phyloP scores from a whole-genome alignment of 2,888 invertebrate species.

The Drosophila neonasuta region DNA sequence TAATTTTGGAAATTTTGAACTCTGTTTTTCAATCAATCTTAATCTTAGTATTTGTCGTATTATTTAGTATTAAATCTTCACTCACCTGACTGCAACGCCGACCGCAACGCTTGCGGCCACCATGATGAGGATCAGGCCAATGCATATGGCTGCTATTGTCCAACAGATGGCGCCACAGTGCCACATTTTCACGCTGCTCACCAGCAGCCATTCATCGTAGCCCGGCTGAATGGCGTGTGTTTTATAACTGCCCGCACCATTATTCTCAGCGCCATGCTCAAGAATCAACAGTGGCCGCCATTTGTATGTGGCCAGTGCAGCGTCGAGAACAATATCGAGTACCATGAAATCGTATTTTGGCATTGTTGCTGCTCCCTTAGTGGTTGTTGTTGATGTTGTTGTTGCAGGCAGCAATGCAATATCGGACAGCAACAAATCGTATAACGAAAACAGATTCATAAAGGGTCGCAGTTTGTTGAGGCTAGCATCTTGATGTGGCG shows the following conservation, averaged over 20 bases:
- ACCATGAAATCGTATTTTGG: conserved; percentile 82
- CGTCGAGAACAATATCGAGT: conserved; percentile 78
- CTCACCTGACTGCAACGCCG: conserved; percentile 81
- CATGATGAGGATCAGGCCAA: conserved; percentile 77
- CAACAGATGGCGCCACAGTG: conserved; percentile 81
- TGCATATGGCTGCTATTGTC: conserved; percentile 79
- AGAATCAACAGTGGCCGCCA: conserved; percentile 82
- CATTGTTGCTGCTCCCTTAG: conserved; percentile 11
- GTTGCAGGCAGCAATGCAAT: conserved; percentile 25
- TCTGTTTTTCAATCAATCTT: not conserved
- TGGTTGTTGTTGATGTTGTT: conserved; percentile 5
- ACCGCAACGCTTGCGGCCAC: conserved; percentile 80
- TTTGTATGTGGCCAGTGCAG: conserved; percentile 54
- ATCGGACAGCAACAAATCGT: conserved; percentile 80
- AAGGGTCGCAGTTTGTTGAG: conserved; percentile 72
- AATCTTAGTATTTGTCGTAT: not conserved
- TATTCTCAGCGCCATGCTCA: conserved; percentile 77
- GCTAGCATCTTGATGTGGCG: conserved; percentile 42
- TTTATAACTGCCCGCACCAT: conserved; percentile 71
- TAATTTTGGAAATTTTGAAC: too few relatives aligned
- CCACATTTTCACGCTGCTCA: conserved; percentile 78
- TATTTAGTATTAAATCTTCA: conserved; percentile 9
- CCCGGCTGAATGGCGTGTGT: conserved; percentile 81
- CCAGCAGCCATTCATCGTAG: conserved; percentile 81
- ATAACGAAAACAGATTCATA: conserved; percentile 81